Conservation (phyloP, 2,797 vertebrate genomes). For the Choloepus didactylus region DNA sequence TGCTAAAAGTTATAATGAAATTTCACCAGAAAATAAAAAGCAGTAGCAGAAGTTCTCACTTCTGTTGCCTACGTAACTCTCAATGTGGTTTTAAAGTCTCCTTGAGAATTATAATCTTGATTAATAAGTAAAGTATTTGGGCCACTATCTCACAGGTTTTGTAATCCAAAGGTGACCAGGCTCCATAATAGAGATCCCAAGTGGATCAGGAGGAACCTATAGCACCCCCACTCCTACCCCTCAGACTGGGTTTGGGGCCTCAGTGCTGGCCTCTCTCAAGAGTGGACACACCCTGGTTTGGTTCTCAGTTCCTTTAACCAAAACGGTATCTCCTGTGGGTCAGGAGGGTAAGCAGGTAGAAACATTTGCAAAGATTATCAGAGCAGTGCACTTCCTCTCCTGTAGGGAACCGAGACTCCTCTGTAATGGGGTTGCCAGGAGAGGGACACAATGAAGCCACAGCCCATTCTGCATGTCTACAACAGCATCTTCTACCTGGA, state of each 20-base stretch:
- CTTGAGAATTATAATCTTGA: neutral
- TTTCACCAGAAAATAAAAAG: constrained; percentile 24
- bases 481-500: accelerated
- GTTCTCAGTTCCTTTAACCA: neutral
- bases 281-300: neutral
- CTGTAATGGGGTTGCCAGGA: neutral
- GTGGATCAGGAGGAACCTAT: neutral
- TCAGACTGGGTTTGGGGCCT: neutral
- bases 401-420: neutral
- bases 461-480: accelerated
- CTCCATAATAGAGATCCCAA: accelerated
- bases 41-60: neutral
- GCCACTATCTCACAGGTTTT: neutral
- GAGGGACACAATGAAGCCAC: neutral
- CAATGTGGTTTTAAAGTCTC: neutral
- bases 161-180: neutral
- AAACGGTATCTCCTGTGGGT: neutral
- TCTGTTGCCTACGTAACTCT: neutral
- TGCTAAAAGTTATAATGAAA: constrained; percentile 1
- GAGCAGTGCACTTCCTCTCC: neutral
- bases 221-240: neutral
- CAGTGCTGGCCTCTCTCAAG: neutral
- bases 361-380: neutral
- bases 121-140: neutral
- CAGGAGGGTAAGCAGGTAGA: neutral